A percentile compares a stretch with the other conserved stretches of the same genome.
These are phyloP conservation scores for Heliconius hermathena DNA, from an alignment of 1,140 invertebrate genomes.

Conservation along the genomic window DNA sequence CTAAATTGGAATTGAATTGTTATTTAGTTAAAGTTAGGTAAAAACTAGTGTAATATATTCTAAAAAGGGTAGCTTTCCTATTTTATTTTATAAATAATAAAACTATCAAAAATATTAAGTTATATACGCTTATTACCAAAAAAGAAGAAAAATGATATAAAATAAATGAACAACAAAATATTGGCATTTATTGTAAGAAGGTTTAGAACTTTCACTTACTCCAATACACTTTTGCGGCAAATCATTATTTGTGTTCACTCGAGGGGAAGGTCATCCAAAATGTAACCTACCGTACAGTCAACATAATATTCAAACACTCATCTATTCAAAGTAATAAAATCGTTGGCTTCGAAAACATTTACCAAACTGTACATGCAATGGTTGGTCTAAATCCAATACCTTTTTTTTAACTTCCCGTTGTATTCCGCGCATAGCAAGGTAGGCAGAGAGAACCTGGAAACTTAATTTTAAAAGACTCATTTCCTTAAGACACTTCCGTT, in stretches of 20 bases:
- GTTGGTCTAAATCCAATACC: not conserved
- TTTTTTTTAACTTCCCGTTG: too few species aligned
- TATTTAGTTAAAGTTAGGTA: too few species aligned
- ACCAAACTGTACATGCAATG: not conserved
- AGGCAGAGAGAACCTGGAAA: too few species aligned
- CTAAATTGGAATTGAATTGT: too few species aligned
- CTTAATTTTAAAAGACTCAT: too few species aligned
- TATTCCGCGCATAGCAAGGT: too few species aligned
- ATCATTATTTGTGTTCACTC: slow-evolving; percentile 10
- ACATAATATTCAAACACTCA: not conserved
- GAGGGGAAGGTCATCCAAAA: not conserved
- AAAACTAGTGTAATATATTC: too few species aligned
- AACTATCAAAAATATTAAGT: not conserved
- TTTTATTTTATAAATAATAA: too few species aligned
- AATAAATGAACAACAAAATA: not conserved
- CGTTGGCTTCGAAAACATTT: not conserved
- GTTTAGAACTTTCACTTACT: not conserved
- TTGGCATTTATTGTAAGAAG: not conserved
- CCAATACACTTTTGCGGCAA: not conserved
- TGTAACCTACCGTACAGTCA: not conserved
- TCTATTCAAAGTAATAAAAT: not conserved
- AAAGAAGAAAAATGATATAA: not conserved
- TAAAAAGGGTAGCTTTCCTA: too few species aligned
- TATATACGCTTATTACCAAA: too few species aligned
- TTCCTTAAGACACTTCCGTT: too few species aligned